Base-by-base conservation (phyloP, 2,113 vertebrate genomes). In the Rhea pennata region DNA sequence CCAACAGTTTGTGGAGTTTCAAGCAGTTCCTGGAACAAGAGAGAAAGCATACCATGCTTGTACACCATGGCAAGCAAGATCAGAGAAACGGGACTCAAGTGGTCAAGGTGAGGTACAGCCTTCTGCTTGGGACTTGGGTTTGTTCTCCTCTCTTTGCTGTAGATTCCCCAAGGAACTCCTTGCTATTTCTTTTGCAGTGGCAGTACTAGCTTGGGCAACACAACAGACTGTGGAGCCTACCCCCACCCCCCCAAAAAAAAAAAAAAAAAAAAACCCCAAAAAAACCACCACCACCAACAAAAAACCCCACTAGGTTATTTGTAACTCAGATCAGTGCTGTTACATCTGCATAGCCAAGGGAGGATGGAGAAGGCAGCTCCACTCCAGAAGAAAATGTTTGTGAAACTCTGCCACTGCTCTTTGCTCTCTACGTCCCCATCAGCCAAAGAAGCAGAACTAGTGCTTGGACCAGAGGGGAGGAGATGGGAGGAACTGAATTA, bases 1-100 rank as follows among this genome's bases (percentile, higher is more conserved):
- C 7, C 20, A 21, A 16, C 59, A 81, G 36, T 0, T 2, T 3
- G 1, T 20, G 27, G 48, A 66, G 40, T 15, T 76, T 26, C 12
- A 22, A 80, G 50, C 17, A 24, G 50, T 76, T 66, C 66, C 27
- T 0, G 2, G 46, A 53, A 84, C 27, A 48, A n/a, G 46, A 67
- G n/a, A 39, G 48, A 84, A 65, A 67, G n/a, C 51, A 40, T 42
- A 14, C 15, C 0, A 0, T 29, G n/a, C 21, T 56, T 27, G 64
- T 54, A 48, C 54, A 44, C 6, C 53, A 66, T 31, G 20, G 54
- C 12, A 27, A 40, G 51, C 10, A 17, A 65, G 15, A 46, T 2
- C 5, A 16, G 46, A 77, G 42, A 53, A 74, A 33, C 29, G 10
- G 16, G 64, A 36, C 26, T n/a, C 1, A 1, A n/a, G 24, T 4